These are phyloP conservation scores for Trachelus stipa DNA, from an alignment of 2,888 invertebrate genomes.

Conservation along the genomic window DNA sequence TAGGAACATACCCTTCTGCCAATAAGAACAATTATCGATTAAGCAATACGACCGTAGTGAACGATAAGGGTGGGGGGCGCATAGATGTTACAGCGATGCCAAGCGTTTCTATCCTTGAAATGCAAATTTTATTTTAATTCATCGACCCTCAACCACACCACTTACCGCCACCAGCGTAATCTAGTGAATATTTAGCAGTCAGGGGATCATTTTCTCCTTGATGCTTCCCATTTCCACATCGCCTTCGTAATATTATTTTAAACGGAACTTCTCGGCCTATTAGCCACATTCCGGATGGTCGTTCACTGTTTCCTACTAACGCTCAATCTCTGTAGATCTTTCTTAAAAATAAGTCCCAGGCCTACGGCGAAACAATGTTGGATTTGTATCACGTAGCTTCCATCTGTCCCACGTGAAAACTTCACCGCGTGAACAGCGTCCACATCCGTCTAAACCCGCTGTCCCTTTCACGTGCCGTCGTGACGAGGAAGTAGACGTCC, in stretches of 20 bases:
- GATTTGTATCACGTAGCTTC: not conserved
- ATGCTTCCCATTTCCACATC: constrained; percentile 1
- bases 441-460: not conserved
- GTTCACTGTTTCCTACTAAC: not conserved
- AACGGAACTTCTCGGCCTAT: not conserved
- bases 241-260: not conserved
- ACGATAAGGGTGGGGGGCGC: not conserved
- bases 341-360: not conserved
- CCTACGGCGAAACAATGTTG: not conserved
- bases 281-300: not conserved
- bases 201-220: constrained; percentile 11
- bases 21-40: not conserved
- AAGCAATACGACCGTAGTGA: not conserved
- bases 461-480: not conserved
- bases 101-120: constrained; percentile 8
- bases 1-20: not conserved
- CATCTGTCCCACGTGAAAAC: not conserved
- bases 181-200: constrained; percentile 22
- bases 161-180: constrained; percentile 12
- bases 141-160: not conserved
- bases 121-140: constrained; percentile 11
- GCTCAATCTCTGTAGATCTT: not conserved
- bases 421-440: not conserved
- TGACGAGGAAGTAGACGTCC: not conserved
- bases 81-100: not conserved